phyloP scores from a whole-genome alignment of 2,888 invertebrate species.

The Chalcis sispes region DNA sequence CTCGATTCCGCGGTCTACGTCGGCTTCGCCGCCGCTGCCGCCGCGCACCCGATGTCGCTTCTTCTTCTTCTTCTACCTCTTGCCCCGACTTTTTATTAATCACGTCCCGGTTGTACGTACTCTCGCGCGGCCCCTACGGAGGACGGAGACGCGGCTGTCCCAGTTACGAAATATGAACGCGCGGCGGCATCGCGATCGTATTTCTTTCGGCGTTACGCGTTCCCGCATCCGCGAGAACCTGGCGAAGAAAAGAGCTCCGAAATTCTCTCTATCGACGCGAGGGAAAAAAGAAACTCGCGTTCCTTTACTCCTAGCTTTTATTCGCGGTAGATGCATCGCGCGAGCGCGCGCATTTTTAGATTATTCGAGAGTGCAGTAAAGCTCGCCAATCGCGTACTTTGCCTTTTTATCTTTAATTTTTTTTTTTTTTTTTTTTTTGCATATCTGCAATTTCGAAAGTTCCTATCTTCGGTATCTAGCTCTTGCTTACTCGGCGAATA shows the following conservation, averaged over 20 bases:
- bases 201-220: constrained; percentile 49
- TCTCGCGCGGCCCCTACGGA: constrained; percentile 14
- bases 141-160: constrained; percentile 58
- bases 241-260: constrained; percentile 4
- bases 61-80: constrained; percentile 15
- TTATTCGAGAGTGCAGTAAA: constrained; percentile 1
- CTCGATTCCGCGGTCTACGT: not conserved
- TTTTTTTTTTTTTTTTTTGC: not conserved
- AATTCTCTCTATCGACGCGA: constrained; percentile 13
- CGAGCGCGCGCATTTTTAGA: not conserved
- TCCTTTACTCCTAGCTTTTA: not conserved
- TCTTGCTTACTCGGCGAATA: not conserved
- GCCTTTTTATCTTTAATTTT: not conserved
- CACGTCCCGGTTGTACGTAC: too few species aligned
- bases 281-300: not conserved
- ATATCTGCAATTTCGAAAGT: too few species aligned
- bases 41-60: not conserved
- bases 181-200: constrained; percentile 49
- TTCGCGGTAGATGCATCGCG: not conserved
- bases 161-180: constrained; percentile 59
- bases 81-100: constrained; percentile 40
- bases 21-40: not conserved
- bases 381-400: not conserved
- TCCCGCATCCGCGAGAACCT: not conserved
- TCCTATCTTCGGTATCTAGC: too few species aligned